A percentile compares a stretch with the other conserved stretches of the same genome.
Evolutionary conservation across 1,140 invertebrate species (phyloP).

Genomic region (Apis cerana): DNA sequence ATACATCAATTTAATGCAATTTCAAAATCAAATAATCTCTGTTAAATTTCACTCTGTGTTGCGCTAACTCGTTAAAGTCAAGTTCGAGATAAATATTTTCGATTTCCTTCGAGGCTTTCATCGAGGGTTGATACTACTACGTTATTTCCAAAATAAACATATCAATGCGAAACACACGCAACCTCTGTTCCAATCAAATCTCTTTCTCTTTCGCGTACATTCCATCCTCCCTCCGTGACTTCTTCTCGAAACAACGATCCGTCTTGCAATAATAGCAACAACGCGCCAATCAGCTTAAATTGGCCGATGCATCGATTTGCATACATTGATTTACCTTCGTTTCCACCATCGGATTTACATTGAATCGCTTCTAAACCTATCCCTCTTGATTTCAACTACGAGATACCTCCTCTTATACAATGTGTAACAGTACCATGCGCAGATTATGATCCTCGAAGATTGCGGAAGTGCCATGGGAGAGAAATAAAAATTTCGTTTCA

Average conservation of each 20-base stretch:
- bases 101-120: no score
- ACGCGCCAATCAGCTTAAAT: conserved; percentile 25
- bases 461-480: conserved; percentile 4
- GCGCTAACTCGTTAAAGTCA: not conserved
- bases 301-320: conserved; percentile 21
- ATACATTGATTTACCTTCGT: conserved; percentile 24
- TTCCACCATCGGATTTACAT: conserved; percentile 16
- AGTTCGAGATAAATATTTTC: not conserved
- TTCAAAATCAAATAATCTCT: not conserved
- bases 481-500: conserved; percentile 1
- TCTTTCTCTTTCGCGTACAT: no score
- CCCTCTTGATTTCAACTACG: not conserved
- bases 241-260: conserved; percentile 11
- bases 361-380: conserved; percentile 22
- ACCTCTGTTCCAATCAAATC: not conserved
- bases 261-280: conserved; percentile 10
- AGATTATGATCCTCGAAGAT: not conserved
- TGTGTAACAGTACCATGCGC: conserved; percentile 25
- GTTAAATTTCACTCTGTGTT: not conserved
- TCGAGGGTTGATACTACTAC: not conserved
- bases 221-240: no score
- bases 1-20: not conserved
- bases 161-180: not conserved
- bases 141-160: not conserved
- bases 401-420: conserved; percentile 14